phyloP scores from a whole-genome alignment of 2,797 vertebrate genomes.

The Danionella dracula region DNA sequence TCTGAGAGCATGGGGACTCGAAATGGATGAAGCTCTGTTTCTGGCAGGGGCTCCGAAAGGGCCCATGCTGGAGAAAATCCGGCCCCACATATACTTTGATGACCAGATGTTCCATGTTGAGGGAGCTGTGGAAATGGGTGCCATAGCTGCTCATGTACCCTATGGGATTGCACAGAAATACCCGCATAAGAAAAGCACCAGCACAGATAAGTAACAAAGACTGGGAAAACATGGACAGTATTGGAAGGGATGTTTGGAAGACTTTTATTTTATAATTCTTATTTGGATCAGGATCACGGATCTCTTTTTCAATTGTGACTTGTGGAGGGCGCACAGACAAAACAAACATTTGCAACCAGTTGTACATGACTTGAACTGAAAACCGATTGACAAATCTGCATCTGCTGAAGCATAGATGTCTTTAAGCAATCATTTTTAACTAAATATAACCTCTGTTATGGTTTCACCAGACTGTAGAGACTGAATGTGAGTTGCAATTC shows the following conservation, averaged over 20 bases:
- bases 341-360: not conserved
- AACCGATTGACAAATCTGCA: too few species aligned
- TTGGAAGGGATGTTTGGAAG: too few species aligned
- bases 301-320: not conserved
- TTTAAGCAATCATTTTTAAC: too few species aligned
- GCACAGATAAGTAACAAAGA: conserved; percentile 51
- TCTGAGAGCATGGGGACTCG: conserved; percentile 91
- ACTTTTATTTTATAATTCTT: not conserved
- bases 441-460: too few species aligned
- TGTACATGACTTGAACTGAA: too few species aligned
- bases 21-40: conserved; percentile 92
- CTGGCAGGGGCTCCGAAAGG: conserved; percentile 92
- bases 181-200: conserved; percentile 49
- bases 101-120: conserved; percentile 98
- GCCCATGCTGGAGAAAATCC: conserved; percentile 90
- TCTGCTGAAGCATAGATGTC: too few species aligned
- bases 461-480: too few species aligned
- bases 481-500: too few species aligned
- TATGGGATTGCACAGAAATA: conserved; percentile 85
- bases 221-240: not conserved
- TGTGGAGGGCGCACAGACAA: not conserved
- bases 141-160: conserved; percentile 91
- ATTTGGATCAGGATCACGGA: not conserved
- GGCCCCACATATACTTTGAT: conserved; percentile 95
- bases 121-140: conserved; percentile 88